Percentiles rank a stretch among this genome's conserved stretches.
Evolutionary conservation across 2,113 vertebrate species (phyloP).

Genomic region (Mormoops blainvillei): DNA sequence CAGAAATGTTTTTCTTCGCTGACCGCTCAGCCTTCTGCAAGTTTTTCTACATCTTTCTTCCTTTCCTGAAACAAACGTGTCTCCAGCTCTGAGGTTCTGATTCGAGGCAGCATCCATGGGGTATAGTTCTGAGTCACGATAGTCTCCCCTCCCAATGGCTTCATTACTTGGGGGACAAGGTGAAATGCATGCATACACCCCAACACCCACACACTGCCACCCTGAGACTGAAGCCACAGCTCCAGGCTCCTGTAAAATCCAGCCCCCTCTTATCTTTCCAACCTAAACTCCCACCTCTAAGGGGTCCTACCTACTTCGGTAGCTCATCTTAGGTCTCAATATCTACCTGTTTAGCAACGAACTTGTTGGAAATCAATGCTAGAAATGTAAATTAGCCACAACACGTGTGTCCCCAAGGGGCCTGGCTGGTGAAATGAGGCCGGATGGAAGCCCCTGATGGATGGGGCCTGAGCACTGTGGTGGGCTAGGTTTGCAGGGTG

Average conservation of each 20-base stretch:
- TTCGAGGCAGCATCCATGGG: neutral
- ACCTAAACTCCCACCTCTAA: neutral
- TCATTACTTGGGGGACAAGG: neutral
- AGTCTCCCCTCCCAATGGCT: neutral
- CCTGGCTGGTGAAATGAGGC: neutral
- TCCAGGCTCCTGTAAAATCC: fast-evolving
- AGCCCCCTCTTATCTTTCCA: neutral
- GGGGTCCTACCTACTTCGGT: neutral
- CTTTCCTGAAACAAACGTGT: neutral
- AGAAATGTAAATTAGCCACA: neutral
- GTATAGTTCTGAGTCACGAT: neutral
- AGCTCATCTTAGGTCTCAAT: neutral
- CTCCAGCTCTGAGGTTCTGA: neutral
- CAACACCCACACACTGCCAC: fast-evolving
- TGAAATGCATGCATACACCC: no score
- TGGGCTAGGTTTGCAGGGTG: neutral
- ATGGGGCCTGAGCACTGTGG: neutral
- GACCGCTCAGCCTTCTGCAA: neutral
- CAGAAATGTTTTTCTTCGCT: neutral
- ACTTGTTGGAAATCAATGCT: neutral
- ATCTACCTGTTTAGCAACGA: neutral
- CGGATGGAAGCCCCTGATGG: neutral
- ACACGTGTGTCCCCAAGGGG: neutral
- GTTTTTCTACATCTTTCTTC: neutral
- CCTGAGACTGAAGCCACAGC: neutral